Conservation (phyloP, 2,797 vertebrate genomes). For the Megaceryle alcyon region DNA sequence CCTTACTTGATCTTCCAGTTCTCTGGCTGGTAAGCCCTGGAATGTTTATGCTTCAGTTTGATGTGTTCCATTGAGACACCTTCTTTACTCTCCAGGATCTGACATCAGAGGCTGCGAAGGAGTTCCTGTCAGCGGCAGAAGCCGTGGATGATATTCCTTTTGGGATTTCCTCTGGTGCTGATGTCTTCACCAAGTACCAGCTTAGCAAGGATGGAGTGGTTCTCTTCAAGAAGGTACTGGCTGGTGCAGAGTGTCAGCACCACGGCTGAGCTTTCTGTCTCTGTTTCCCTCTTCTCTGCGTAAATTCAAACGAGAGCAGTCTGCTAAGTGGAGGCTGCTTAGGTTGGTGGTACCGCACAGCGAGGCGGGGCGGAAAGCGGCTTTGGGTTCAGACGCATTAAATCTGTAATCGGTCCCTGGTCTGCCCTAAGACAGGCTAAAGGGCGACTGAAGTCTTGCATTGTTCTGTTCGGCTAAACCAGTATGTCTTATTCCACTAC, state of each 20-base stretch:
- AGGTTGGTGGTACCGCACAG: not conserved
- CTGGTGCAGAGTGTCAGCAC: not conserved
- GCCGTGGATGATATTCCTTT: slow-evolving; percentile 93
- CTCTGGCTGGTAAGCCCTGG: not conserved
- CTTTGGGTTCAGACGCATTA: not conserved
- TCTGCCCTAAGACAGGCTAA: not conserved
- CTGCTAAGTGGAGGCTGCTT: not conserved
- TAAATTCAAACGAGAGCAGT: too few species aligned
- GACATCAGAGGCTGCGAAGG: slow-evolving; percentile 84
- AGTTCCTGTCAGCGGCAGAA: slow-evolving; percentile 89
- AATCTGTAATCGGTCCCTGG: not conserved
- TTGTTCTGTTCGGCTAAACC: not conserved
- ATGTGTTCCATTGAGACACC: not conserved
- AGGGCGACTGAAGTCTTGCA: not conserved
- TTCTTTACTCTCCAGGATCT: slow-evolving; percentile 78
- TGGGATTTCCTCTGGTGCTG: slow-evolving; percentile 83
- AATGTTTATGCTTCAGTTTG: not conserved
- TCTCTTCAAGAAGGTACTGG: slow-evolving; percentile 95
- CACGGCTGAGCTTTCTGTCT: not conserved
- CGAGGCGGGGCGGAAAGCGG: not conserved
- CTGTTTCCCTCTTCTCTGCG: not conserved
- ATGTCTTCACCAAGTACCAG: slow-evolving; percentile 88
- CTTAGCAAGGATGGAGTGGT: slow-evolving; percentile 86
- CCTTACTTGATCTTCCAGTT: slow-evolving; percentile 26
- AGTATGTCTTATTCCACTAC: not conserved